A percentile compares a stretch with the other conserved stretches of the same genome.
These are phyloP conservation scores for Erannis defoliaria DNA, from an alignment of 2,888 invertebrate genomes.

Conservation along the genomic window DNA sequence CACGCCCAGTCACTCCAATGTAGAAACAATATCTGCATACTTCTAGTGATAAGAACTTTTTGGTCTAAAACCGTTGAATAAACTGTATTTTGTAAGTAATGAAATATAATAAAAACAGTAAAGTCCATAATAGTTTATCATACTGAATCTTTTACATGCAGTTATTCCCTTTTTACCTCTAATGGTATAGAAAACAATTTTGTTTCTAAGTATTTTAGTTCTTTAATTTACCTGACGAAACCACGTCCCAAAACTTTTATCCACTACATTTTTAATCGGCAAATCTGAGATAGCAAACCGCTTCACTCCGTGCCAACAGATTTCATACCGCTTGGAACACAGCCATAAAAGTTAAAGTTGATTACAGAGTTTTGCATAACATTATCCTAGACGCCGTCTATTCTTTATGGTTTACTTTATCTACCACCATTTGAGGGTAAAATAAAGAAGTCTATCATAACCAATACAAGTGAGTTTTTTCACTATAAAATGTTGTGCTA, in stretches of 20 bases:
- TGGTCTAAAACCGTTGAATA: too few species aligned
- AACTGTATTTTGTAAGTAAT: too few species aligned
- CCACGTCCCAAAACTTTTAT: constrained; percentile 1
- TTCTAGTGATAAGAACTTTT: too few species aligned
- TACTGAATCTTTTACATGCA: too few species aligned
- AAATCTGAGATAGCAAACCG: constrained; percentile 20
- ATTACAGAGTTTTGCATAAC: constrained; percentile 46
- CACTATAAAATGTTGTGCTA: background rate
- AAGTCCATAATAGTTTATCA: too few species aligned
- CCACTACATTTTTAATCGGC: constrained; percentile 6
- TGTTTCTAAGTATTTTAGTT: background rate
- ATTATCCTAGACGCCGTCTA: constrained; percentile 40
- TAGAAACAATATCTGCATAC: too few species aligned
- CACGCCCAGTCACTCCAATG: too few species aligned
- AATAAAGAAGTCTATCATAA: constrained; percentile 35
- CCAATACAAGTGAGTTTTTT: constrained; percentile 24
- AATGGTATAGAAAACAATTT: too few species aligned
- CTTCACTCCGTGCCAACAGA: constrained; percentile 35
- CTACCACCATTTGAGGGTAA: constrained; percentile 23
- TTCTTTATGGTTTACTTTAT: constrained; percentile 39
- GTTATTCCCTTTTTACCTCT: too few species aligned
- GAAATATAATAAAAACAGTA: too few species aligned
- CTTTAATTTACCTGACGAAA: background rate
- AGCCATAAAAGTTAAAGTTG: constrained; percentile 45
- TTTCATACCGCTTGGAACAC: constrained; percentile 36